A percentile compares a stretch with the other conserved stretches of the same genome.
Conservation (phyloP, 2,888 invertebrate species). For the Malthinus seriepunctatus region DNA sequence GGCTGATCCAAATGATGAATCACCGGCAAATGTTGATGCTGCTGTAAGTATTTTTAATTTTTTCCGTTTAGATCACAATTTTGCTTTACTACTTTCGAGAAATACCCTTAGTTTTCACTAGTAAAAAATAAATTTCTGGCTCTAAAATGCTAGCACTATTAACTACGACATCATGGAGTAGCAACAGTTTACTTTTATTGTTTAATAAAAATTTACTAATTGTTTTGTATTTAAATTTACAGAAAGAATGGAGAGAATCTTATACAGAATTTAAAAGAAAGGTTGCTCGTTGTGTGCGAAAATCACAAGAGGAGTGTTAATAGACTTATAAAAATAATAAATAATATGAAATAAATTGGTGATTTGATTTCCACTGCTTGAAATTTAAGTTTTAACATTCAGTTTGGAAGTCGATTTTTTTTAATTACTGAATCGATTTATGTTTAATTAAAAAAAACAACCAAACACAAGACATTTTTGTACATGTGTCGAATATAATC, state of each 20-base stretch:
- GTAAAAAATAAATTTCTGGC: too few relatives aligned
- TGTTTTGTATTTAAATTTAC: constrained; percentile 50
- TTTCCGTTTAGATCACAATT: too few relatives aligned
- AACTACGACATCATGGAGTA: too few relatives aligned
- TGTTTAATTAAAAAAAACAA: constrained; percentile 13
- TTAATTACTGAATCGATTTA: constrained; percentile 3
- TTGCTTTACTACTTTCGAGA: too few relatives aligned
- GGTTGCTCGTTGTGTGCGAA: constrained; percentile 96
- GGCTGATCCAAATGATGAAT: constrained; percentile 98
- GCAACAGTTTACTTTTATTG: not conserved
- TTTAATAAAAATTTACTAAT: not conserved
- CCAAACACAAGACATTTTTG: constrained; percentile 12
- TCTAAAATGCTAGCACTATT: too few relatives aligned
- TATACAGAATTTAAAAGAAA: constrained; percentile 97
- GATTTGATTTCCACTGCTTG: constrained; percentile 27
- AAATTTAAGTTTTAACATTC: constrained; percentile 17
- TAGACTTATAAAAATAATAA: constrained; percentile 57
- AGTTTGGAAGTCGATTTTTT: not conserved
- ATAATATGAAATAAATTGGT: constrained; percentile 25
- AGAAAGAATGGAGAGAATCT: constrained; percentile 99
- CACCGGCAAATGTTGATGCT: constrained; percentile 99
- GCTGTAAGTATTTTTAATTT: constrained; percentile 70
- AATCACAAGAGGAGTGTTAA: constrained; percentile 98
- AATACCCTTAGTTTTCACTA: too few relatives aligned
- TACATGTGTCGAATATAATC: constrained; percentile 16